phyloP scores from a whole-genome alignment of 2,113 vertebrate species.

The Suricata suricatta region DNA sequence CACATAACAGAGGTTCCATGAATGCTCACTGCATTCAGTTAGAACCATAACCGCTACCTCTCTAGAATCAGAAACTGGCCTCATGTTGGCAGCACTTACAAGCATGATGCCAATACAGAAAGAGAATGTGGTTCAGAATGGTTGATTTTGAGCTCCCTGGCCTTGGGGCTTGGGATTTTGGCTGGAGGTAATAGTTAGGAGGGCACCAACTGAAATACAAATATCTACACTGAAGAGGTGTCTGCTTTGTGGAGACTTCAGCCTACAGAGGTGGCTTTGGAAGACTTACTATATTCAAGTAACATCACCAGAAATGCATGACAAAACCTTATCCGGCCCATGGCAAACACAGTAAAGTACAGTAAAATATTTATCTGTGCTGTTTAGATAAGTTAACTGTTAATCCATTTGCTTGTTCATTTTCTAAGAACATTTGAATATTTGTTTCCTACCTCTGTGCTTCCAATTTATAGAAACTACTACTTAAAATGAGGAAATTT shows the following conservation, averaged over 20 bases:
- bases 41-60: not conserved
- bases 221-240: not conserved
- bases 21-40: not conserved
- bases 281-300: not conserved
- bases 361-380: conserved; percentile 1
- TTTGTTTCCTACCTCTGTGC: conserved; percentile 29
- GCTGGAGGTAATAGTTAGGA: not conserved
- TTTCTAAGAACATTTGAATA: conserved; percentile 45
- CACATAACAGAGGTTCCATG: not conserved
- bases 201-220: not conserved
- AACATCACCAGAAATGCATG: not conserved
- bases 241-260: not conserved
- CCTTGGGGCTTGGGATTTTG: not conserved
- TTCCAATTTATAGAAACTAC: conserved; percentile 34
- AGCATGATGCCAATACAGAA: not conserved
- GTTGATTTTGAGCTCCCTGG: not conserved
- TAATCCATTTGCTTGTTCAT: conserved; percentile 25
- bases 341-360: not conserved
- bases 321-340: not conserved
- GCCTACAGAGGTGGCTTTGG: not conserved
- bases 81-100: not conserved
- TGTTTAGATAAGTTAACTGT: not conserved
- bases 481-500: not conserved
- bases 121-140: not conserved
- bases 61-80: not conserved